Percentiles rank a stretch among this genome's conserved stretches.
Conservation (phyloP, 2,888 invertebrate genomes). For the Ctena decussata region DNA sequence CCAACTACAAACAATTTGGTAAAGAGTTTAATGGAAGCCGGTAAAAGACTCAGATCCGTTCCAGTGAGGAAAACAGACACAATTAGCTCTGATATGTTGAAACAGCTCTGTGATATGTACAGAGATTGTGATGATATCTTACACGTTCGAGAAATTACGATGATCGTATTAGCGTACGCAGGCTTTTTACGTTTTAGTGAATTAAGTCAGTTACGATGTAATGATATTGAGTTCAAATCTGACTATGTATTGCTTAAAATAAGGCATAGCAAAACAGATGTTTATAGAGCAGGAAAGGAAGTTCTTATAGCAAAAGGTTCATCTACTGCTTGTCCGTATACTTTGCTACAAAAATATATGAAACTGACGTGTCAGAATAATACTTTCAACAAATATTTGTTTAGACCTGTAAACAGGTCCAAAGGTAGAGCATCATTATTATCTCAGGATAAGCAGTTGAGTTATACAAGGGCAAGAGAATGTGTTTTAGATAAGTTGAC, state of each 20-base stretch:
- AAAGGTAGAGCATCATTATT: neutral
- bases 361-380: neutral
- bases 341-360: constrained; percentile 37
- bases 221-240: constrained; percentile 23
- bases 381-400: constrained; percentile 28
- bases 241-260: constrained; percentile 20
- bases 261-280: constrained; percentile 36
- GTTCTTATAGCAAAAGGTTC: constrained; percentile 26
- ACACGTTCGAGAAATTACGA: constrained; percentile 12
- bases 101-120: constrained; percentile 22
- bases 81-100: constrained; percentile 32
- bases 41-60: constrained; percentile 34
- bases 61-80: constrained; percentile 44
- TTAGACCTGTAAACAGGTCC: constrained; percentile 32
- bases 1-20: constrained; percentile 41
- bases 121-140: neutral
- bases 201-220: constrained; percentile 20
- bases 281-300: constrained; percentile 28
- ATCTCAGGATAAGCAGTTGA: constrained; percentile 14
- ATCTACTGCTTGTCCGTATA: constrained; percentile 32
- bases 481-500: constrained; percentile 28
- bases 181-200: constrained; percentile 22
- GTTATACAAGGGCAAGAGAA: constrained; percentile 32
- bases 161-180: constrained; percentile 17
- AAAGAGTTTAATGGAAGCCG: constrained; percentile 21